Percentiles rank a stretch among this genome's conserved stretches.
Conservation (phyloP, 2,797 vertebrate genomes). For the Buceros bicornis region DNA sequence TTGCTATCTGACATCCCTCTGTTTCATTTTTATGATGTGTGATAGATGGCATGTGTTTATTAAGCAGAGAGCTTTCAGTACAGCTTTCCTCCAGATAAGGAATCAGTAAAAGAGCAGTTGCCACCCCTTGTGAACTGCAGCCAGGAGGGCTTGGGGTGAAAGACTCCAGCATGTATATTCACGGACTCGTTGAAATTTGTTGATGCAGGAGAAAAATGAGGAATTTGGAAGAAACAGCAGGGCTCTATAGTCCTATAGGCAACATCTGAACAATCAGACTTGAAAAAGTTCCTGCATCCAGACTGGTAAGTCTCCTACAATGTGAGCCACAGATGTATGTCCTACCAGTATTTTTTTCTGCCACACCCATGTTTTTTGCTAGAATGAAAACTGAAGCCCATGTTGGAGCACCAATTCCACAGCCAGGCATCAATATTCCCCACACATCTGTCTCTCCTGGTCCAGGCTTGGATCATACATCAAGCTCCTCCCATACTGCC, state of each 20-base stretch:
- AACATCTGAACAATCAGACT: background rate
- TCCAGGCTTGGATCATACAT: background rate
- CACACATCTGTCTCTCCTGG: background rate
- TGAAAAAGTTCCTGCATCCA: background rate
- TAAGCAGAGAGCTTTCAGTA: background rate
- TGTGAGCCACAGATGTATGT: background rate
- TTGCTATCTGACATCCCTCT: background rate
- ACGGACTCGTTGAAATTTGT: background rate
- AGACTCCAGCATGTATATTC: background rate
- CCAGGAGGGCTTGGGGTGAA: background rate
- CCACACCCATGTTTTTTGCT: background rate
- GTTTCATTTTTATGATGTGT: slow-evolving; percentile 31
- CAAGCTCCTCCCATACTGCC: background rate
- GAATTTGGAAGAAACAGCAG: background rate
- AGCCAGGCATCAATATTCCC: background rate
- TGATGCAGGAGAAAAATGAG: background rate
- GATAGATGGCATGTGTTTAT: background rate
- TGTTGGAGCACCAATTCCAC: background rate
- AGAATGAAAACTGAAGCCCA: background rate
- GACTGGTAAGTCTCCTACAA: background rate
- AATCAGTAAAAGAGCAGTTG: background rate
- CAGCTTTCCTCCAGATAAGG: background rate
- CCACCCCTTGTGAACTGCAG: background rate
- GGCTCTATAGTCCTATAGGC: background rate
- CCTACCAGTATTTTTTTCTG: background rate